These are phyloP conservation scores for Periparus ater DNA, from an alignment of 2,797 vertebrate species.

Conservation along the genomic window DNA sequence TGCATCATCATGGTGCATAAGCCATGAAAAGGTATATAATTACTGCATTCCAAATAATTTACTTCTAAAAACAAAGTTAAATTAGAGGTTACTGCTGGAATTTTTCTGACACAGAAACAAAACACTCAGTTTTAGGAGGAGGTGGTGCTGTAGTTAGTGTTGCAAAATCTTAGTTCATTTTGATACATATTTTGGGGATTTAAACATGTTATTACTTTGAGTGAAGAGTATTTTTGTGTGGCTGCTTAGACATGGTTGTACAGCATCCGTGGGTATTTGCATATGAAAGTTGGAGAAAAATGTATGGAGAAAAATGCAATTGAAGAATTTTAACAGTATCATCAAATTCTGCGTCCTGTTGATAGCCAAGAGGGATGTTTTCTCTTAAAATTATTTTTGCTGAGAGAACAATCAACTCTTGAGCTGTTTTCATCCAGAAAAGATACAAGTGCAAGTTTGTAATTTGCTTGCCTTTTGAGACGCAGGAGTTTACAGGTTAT, in stretches of 20 bases:
- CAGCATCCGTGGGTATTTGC: background rate
- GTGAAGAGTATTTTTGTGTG: background rate
- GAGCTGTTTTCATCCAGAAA: background rate
- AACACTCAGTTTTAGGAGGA: background rate
- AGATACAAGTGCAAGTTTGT: background rate
- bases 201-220: background rate
- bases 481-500: background rate
- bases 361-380: background rate
- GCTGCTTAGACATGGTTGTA: background rate
- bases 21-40: constrained; percentile 4
- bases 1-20: background rate
- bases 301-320: background rate
- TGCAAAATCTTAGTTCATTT: background rate
- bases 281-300: background rate
- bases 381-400: background rate
- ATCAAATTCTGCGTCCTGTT: background rate
- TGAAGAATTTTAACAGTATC: background rate
- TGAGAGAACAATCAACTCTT: background rate
- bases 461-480: background rate
- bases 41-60: background rate
- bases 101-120: background rate
- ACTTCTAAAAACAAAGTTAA: background rate
- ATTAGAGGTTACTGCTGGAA: background rate
- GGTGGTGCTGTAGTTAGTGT: background rate
- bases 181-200: background rate